Percentiles rank a stretch among this genome's conserved stretches.
phyloP scores from a whole-genome alignment of 23 tunicate genomes.

The Halocynthia roretzi region DNA sequence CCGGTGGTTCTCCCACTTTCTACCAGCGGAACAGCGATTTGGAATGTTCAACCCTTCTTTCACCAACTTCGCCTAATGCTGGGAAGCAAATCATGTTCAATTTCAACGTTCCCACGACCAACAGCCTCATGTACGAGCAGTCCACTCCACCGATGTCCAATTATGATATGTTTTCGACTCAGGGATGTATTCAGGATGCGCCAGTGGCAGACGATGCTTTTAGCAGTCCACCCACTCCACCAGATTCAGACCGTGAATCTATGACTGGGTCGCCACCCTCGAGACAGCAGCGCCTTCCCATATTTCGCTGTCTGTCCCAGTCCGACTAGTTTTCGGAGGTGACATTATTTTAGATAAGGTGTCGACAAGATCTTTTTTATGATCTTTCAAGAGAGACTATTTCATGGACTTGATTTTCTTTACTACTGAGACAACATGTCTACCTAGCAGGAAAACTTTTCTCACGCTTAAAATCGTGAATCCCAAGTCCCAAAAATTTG shows the following conservation, averaged over 20 bases:
- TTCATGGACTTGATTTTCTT: no score
- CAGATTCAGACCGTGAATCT: conserved; percentile 86
- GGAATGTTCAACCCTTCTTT: neutral
- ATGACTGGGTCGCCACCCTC: conserved; percentile 53
- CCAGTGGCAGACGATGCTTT: conserved; percentile 64
- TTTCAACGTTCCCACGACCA: neutral
- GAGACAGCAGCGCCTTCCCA: conserved; percentile 60
- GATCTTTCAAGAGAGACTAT: no score
- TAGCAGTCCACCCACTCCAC: conserved; percentile 37
- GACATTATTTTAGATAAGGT: no score
- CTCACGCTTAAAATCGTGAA: no score
- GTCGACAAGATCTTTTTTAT: no score
- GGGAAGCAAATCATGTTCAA: conserved; percentile 6
- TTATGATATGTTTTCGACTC: conserved; percentile 31
- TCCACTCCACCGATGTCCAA: conserved; percentile 25
- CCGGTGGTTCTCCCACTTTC: neutral
- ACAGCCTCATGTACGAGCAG: conserved; percentile 15
- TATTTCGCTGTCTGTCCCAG: conserved; percentile 72
- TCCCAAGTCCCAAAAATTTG: no score
- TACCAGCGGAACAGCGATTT: neutral
- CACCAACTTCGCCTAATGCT: conserved; percentile 22
- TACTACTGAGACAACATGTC: no score
- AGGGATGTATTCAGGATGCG: conserved; percentile 13
- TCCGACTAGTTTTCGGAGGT: conserved; percentile 22
- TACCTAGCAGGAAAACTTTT: no score